These are phyloP conservation scores for Oryctes rhinoceros DNA, from an alignment of 1,140 invertebrate genomes.

Conservation along the genomic window DNA sequence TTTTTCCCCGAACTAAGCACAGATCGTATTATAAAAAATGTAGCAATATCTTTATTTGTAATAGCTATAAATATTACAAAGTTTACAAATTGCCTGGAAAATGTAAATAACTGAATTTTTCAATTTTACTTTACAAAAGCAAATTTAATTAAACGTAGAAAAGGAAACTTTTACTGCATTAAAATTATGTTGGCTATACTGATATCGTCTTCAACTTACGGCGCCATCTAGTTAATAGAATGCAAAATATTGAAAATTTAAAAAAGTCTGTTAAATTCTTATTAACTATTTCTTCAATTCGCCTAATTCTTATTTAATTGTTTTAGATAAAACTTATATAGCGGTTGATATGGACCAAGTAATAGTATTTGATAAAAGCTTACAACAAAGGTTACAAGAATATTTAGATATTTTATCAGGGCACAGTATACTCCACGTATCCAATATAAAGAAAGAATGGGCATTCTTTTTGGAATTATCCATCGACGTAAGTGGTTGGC, in stretches of 20 bases:
- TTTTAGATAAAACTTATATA: not conserved
- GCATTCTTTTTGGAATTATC: conserved; percentile 65
- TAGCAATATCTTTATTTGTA: too few species aligned
- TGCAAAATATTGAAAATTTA: not conserved
- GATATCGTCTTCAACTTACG: not conserved
- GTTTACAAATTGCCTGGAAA: too few species aligned
- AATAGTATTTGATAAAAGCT: conserved; percentile 68
- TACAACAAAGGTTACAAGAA: conserved; percentile 66
- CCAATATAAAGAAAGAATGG: conserved; percentile 67
- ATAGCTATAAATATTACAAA: too few species aligned
- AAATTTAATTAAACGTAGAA: too few species aligned
- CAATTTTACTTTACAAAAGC: too few species aligned
- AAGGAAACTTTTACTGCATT: too few species aligned
- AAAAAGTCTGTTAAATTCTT: conserved; percentile 26
- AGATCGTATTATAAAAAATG: too few species aligned
- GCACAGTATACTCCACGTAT: conserved; percentile 62
- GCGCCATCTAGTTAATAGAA: not conserved
- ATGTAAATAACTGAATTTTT: too few species aligned
- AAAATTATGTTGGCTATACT: too few species aligned
- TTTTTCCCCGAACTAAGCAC: too few species aligned
- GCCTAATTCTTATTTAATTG: not conserved
- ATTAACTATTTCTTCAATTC: not conserved
- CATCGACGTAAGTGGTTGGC: conserved; percentile 69
- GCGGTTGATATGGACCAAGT: conserved; percentile 59
- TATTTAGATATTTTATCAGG: conserved; percentile 64